Conservation (phyloP, 2,888 invertebrate species). For the Ennomos quercinarius region DNA sequence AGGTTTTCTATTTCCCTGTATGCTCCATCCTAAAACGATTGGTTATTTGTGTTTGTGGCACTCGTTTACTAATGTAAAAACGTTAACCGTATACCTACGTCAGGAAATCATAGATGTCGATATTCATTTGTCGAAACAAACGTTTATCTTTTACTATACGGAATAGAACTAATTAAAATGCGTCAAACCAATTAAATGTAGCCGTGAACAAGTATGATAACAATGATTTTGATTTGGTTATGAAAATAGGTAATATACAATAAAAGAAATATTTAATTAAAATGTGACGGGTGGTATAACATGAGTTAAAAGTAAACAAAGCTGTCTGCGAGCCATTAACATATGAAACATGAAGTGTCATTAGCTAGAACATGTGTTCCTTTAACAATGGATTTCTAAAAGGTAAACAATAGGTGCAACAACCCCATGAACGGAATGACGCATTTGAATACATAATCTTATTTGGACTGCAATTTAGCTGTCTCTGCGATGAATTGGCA, state of each 20-base stretch:
- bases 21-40: slow-evolving; percentile 33
- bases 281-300: not conserved
- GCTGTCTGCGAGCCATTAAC: slow-evolving; percentile 18
- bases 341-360: slow-evolving; percentile 21
- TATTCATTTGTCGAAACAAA: too few species aligned
- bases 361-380: slow-evolving; percentile 21
- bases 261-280: too few species aligned
- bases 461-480: slow-evolving; percentile 4
- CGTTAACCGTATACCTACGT: too few species aligned
- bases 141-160: too few species aligned
- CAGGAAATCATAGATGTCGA: too few species aligned
- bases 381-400: slow-evolving; percentile 9
- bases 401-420: slow-evolving; percentile 23
- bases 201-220: too few species aligned
- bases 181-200: too few species aligned
- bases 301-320: slow-evolving; percentile 16
- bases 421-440: slow-evolving; percentile 11
- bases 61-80: slow-evolving; percentile 17
- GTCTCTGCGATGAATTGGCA: slow-evolving; percentile 1
- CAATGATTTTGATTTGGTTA: too few species aligned
- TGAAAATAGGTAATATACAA: too few species aligned
- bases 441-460: slow-evolving; percentile 6
- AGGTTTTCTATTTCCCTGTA: slow-evolving; percentile 26
- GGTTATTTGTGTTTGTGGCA: slow-evolving; percentile 20
- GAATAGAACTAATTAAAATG: too few species aligned